Conservation (phyloP, 2,113 vertebrate species). For the Oryctolagus cuniculus region DNA sequence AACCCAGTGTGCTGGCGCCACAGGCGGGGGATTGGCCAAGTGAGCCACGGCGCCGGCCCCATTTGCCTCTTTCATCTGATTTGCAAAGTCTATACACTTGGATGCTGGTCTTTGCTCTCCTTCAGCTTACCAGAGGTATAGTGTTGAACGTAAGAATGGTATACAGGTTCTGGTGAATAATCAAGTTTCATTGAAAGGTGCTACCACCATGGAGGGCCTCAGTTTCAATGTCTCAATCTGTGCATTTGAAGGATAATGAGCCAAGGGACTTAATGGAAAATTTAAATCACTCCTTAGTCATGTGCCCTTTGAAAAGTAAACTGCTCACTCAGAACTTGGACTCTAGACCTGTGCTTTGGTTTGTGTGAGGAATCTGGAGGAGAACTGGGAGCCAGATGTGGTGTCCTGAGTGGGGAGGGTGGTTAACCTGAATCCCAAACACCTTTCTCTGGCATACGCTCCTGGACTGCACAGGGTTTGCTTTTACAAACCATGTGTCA, state of each 20-base stretch:
- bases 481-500: conserved; percentile 38
- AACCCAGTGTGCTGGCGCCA: no score
- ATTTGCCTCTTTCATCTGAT: neutral
- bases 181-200: neutral
- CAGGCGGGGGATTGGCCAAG: no score
- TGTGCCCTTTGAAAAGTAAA: conserved; percentile 49
- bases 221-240: neutral
- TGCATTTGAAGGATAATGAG: neutral
- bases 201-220: fast-evolving
- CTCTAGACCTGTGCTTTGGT: conserved; percentile 8
- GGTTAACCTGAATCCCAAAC: conserved; percentile 70
- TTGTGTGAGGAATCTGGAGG: conserved; percentile 32
- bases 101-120: neutral
- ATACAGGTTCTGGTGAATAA: neutral
- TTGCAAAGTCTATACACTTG: fast-evolving
- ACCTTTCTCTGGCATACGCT: conserved; percentile 30
- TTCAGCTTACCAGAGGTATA: neutral
- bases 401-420: conserved; percentile 64
- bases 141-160: no score
- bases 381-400: conserved; percentile 35
- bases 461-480: neutral
- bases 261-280: conserved; percentile 7
- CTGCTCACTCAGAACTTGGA: conserved; percentile 59
- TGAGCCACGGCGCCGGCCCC: no score
- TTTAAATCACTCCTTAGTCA: neutral